Evolutionary conservation across 2,797 vertebrate species (phyloP).

Genomic region (Gambusia yucatana): DNA sequence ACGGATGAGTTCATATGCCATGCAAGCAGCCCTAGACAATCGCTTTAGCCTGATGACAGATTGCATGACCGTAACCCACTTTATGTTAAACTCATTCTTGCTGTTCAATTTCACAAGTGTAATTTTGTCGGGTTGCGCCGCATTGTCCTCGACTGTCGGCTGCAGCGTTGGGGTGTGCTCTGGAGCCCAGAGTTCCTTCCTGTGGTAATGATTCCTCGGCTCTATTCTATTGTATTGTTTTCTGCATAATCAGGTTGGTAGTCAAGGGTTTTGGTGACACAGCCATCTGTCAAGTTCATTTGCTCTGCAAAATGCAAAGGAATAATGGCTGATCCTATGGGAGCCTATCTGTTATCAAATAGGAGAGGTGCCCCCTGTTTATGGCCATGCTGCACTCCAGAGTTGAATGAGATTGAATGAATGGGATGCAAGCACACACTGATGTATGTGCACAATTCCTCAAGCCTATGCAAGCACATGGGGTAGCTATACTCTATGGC

Average conservation of each 20-base stretch:
- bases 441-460: conserved; percentile 22
- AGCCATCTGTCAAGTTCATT: conserved; percentile 99
- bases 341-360: conserved; percentile 94
- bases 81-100: conserved; percentile 99
- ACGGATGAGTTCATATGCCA: conserved; percentile 99
- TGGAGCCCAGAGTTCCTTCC: conserved; percentile 77
- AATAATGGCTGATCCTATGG: conserved; percentile 94
- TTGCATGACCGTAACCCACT: conserved; percentile 98
- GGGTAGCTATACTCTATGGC: conserved; percentile 10
- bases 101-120: conserved; percentile 98
- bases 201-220: conserved; percentile 96
- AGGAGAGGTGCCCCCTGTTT: conserved; percentile 81
- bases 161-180: conserved; percentile 64
- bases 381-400: conserved; percentile 64
- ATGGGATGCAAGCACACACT: conserved; percentile 28
- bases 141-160: conserved; percentile 90
- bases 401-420: conserved; percentile 48
- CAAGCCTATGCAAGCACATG: conserved; percentile 13
- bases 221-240: conserved; percentile 99
- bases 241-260: conserved; percentile 99
- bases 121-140: conserved; percentile 93
- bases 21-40: conserved; percentile 97
- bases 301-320: conserved; percentile 95
- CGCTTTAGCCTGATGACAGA: conserved; percentile 96
- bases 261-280: conserved; percentile 99